phyloP scores from a whole-genome alignment of 2,113 vertebrate species.

The Panurus biarmicus region DNA sequence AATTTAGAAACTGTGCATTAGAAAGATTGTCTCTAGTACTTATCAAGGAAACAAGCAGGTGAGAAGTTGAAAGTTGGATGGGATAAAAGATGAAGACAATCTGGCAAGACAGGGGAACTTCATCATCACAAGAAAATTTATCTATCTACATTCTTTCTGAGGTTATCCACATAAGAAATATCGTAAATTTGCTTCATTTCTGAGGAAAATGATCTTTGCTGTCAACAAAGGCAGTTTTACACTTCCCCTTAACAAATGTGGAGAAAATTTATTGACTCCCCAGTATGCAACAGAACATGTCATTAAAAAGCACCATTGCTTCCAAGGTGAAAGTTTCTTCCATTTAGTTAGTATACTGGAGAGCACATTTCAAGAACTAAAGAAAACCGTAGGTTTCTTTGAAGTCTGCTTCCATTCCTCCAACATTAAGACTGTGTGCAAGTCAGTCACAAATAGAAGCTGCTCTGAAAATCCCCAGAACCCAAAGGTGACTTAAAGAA shows the following conservation, averaged over 20 bases:
- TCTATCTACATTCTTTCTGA: not conserved
- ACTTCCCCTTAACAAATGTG: not conserved
- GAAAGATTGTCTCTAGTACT: not conserved
- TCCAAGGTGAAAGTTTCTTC: not conserved
- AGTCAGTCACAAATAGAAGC: not conserved
- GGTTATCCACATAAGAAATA: not conserved
- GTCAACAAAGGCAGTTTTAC: constrained; percentile 4
- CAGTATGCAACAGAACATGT: not conserved
- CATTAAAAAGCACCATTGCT: not conserved
- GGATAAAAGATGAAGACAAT: not conserved
- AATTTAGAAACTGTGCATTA: not conserved
- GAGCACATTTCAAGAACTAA: not conserved
- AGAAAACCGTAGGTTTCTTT: not conserved
- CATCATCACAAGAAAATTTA: not conserved
- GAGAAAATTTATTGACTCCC: not conserved
- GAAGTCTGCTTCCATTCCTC: not conserved
- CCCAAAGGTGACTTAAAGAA: constrained; percentile 10
- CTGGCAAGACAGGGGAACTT: not conserved
- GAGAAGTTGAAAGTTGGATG: not conserved
- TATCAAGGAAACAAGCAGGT: not conserved
- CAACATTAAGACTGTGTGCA: not conserved
- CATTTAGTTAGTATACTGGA: not conserved
- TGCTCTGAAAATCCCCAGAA: constrained; percentile 3
- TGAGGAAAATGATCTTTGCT: constrained; percentile 40
- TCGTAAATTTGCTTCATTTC: constrained; percentile 23